These are phyloP conservation scores for Polydrusus cervinus DNA, from an alignment of 2,888 invertebrate species.

Conservation along the genomic window DNA sequence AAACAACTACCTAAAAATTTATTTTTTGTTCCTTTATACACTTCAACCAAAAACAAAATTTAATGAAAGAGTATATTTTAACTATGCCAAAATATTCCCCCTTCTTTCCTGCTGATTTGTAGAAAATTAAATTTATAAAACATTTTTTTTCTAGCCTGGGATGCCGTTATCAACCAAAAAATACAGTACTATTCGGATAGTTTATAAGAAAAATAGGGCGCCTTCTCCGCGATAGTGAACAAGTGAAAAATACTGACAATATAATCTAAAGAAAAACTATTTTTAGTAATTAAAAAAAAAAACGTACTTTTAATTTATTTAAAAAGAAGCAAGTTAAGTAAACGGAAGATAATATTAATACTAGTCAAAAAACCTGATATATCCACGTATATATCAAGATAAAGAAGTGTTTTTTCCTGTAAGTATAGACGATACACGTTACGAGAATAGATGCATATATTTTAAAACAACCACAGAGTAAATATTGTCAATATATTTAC, in stretches of 20 bases:
- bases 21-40: too few species aligned
- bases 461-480: constrained; percentile 19
- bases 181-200: constrained; percentile 77
- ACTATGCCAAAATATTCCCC: too few species aligned
- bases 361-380: constrained; percentile 53
- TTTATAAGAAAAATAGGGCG: constrained; percentile 59
- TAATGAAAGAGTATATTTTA: too few species aligned
- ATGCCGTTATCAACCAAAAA: constrained; percentile 75
- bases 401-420: constrained; percentile 17
- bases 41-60: too few species aligned
- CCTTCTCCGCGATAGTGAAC: neutral
- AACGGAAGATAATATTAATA: constrained; percentile 37
- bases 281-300: constrained; percentile 33
- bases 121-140: neutral
- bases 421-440: neutral
- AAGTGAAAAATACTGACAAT: constrained; percentile 45
- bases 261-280: constrained; percentile 26
- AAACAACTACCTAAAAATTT: too few species aligned
- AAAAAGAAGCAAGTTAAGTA: constrained; percentile 17
- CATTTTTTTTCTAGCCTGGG: constrained; percentile 81
- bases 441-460: constrained; percentile 23
- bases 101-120: too few species aligned
- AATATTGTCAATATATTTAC: constrained; percentile 14
- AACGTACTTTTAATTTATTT: constrained; percentile 36
- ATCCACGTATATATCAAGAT: constrained; percentile 21